phyloP scores from a whole-genome alignment of 2,888 invertebrate genomes.

The Blastobasis lacticolella region DNA sequence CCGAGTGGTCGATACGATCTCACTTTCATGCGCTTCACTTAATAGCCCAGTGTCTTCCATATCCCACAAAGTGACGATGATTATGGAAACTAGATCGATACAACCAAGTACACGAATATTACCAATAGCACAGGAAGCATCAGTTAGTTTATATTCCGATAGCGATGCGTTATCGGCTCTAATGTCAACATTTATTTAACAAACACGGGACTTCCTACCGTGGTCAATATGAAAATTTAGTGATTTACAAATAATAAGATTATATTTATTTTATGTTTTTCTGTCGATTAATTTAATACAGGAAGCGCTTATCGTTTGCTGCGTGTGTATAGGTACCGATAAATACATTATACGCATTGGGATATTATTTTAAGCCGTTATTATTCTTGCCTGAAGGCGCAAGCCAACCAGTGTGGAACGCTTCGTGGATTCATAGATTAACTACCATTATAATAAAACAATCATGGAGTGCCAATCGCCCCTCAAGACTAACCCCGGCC shows the following conservation, averaged over 20 bases:
- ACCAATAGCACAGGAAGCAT: slow-evolving; percentile 19
- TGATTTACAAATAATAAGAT: background rate
- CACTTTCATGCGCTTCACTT: background rate
- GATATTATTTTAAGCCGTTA: too few relatives aligned
- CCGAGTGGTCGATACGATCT: background rate
- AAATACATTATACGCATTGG: too few relatives aligned
- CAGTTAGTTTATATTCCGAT: slow-evolving; percentile 17
- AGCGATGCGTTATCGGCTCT: slow-evolving; percentile 13
- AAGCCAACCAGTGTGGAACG: too few relatives aligned
- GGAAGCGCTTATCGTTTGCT: too few relatives aligned
- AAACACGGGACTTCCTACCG: slow-evolving; percentile 12
- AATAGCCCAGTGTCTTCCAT: background rate
- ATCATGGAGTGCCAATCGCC: too few relatives aligned
- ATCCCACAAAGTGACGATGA: background rate
- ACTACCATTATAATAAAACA: too few relatives aligned
- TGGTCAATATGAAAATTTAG: slow-evolving; percentile 4
- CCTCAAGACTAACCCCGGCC: too few relatives aligned
- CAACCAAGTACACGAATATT: slow-evolving; percentile 3
- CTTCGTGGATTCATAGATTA: too few relatives aligned
- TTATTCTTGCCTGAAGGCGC: too few relatives aligned
- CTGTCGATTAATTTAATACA: too few relatives aligned
- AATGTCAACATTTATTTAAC: slow-evolving; percentile 11
- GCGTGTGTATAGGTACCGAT: too few relatives aligned
- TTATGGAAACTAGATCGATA: slow-evolving; percentile 4
- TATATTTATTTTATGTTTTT: too few relatives aligned